Evolutionary conservation across 2,888 invertebrate genomes (phyloP).

Genomic region (Sipha maydis): DNA sequence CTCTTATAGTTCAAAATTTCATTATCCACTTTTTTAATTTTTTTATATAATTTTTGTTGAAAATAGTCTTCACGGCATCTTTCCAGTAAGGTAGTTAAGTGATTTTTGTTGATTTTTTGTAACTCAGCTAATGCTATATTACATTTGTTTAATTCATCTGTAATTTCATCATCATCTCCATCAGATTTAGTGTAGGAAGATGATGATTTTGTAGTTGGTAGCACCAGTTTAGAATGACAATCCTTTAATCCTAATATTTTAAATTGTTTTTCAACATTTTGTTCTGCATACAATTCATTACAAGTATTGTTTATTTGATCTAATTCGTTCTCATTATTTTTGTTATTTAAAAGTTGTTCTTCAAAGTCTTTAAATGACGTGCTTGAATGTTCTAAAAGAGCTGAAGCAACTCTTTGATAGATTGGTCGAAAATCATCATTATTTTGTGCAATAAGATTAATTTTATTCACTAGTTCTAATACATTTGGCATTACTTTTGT

Average conservation of each 20-base stretch:
- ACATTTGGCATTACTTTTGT: neutral
- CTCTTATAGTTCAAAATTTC: constrained; percentile 69
- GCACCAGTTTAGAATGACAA: neutral
- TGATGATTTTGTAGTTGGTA: neutral
- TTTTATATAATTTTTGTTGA: constrained; percentile 79
- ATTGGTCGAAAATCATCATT: constrained; percentile 77
- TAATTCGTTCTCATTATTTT: neutral
- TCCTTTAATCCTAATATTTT: neutral
- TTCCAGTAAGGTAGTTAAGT: constrained; percentile 76
- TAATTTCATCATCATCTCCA: constrained; percentile 85
- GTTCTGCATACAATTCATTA: neutral
- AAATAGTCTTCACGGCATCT: constrained; percentile 83
- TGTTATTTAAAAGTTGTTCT: constrained; percentile 2
- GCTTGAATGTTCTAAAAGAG: constrained; percentile 81
- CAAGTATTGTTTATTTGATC: neutral
- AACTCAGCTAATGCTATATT: constrained; percentile 82
- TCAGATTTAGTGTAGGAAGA: neutral
- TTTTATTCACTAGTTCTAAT: neutral
- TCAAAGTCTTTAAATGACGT: neutral
- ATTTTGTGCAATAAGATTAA: constrained; percentile 30
- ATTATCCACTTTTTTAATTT: constrained; percentile 78
- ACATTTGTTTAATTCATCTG: constrained; percentile 86
- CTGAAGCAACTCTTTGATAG: constrained; percentile 88
- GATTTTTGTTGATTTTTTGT: constrained; percentile 82
- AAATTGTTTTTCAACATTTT: neutral